phyloP scores from a whole-genome alignment of 2,113 vertebrate genomes.

The Neolamprologus modestus region DNA sequence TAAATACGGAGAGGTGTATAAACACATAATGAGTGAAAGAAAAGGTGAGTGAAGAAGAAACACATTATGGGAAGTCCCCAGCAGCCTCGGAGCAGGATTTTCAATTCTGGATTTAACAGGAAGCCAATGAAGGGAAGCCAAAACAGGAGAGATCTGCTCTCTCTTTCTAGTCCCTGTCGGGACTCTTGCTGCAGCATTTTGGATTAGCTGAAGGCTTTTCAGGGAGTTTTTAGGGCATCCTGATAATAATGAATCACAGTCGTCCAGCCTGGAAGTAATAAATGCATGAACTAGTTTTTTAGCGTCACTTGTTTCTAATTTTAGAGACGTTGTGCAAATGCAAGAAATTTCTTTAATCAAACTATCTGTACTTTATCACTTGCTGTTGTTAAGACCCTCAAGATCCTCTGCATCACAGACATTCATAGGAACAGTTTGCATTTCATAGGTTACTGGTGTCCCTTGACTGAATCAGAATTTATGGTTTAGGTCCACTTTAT shows the following conservation, averaged over 20 bases:
- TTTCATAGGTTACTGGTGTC: slow-evolving; percentile 64
- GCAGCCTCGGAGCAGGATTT: not conserved
- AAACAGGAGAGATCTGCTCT: rapidly evolving
- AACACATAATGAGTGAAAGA: not conserved
- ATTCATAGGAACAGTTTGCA: slow-evolving; percentile 47
- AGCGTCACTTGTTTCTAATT: not conserved
- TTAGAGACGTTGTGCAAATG: not conserved
- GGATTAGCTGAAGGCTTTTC: rapidly evolving
- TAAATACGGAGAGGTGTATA: not conserved
- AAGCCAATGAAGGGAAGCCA: not conserved
- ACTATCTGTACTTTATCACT: not conserved
- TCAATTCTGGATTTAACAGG: not conserved
- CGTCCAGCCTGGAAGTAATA: not conserved
- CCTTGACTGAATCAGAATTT: slow-evolving; percentile 66
- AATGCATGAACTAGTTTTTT: not conserved
- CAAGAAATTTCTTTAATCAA: not conserved
- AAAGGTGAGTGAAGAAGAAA: not conserved
- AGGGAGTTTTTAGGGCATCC: rapidly evolving
- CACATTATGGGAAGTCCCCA: too few relatives aligned
- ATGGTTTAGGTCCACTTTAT: slow-evolving; percentile 47
- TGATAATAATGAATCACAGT: not conserved
- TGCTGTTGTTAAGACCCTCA: not conserved
- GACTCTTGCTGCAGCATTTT: not conserved
- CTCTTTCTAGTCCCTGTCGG: not conserved
- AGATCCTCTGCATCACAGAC: not conserved